Evolutionary conservation across 1,140 invertebrate species (phyloP).

Genomic region (Holotrichia oblita): DNA sequence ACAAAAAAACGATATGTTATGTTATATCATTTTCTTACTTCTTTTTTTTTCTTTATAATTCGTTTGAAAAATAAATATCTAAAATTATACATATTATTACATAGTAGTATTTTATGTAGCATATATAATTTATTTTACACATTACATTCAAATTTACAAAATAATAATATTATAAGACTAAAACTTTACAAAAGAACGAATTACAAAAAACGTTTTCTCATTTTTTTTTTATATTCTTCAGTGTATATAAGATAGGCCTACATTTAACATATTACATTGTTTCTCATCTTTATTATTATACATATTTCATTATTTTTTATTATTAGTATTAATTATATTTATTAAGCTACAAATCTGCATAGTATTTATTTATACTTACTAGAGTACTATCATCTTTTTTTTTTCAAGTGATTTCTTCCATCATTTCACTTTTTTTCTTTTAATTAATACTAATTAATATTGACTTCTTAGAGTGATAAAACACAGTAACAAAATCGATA

Average conservation of each 20-base stretch:
- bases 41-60: too few species aligned
- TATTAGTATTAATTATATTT: constrained; percentile 39
- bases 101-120: background rate
- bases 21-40: background rate
- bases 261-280: constrained; percentile 53
- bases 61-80: constrained; percentile 32
- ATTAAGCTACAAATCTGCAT: constrained; percentile 58
- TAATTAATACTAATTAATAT: constrained; percentile 59
- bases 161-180: background rate
- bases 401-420: constrained; percentile 28
- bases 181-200: constrained; percentile 17
- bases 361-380: constrained; percentile 13
- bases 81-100: constrained; percentile 20
- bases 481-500: constrained; percentile 36
- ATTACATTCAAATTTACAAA: constrained; percentile 29
- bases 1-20: constrained; percentile 17
- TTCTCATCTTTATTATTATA: constrained; percentile 25
- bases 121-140: constrained; percentile 18
- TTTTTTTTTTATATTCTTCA: constrained; percentile 44
- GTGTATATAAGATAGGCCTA: constrained; percentile 59
- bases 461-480: constrained; percentile 56
- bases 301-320: background rate
- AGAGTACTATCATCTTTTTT: constrained; percentile 47
- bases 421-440: constrained; percentile 40
- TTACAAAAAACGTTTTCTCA: constrained; percentile 15